Base-by-base conservation (phyloP, 92 coral and sea anemone species). In the Parazoanthus swiftii region DNA sequence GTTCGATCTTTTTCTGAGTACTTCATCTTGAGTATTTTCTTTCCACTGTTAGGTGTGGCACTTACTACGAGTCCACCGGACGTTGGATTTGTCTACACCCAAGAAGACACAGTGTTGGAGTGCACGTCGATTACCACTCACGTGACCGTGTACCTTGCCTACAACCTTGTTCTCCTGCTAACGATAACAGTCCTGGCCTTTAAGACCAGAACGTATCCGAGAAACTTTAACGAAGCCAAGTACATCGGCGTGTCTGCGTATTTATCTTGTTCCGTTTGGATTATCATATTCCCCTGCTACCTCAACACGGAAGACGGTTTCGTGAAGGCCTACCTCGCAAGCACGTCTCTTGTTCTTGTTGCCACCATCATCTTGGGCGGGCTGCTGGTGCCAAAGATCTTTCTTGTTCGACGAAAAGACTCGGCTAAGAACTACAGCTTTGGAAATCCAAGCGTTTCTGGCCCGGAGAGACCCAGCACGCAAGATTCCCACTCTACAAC, bases 211-310 rank as follows among this genome's bases (percentile, higher is more conserved):
- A 91, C 90, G 26, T 93, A 90, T 67, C 96, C 98, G 39, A 91
- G 94, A n/a, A 95, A 95, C 88, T 95, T 93, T 89, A 95, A 95
- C 95, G 98, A 95, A 83, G 95, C 98, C 79, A 94, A 94, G 91
- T 94, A 91, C 89, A 95, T 95, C 77, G 98, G 98, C 18, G 77
- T 95, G 29, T 93, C 94, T 8, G 88, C 94, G 93, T 95, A 93
- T 51, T 23, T 91, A 6, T 89, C 93, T 16, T 93, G 98, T 36
- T 85, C 94, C 23, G 96, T 93, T 20, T 95, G 93, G 93, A 88
- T 90, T 9, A 54, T 92, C 58, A 91, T 91, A 65, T 82, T 94
- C 29, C 89, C 89, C 9, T 74, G 50, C 39, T 86, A 86, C 72
- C n/a, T 86, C 65, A 86, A 86, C 71, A n/a, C 38, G 6, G 74